A percentile compares a stretch with the other conserved stretches of the same genome.
Conservation (phyloP, 2,888 invertebrate genomes). For the Tetranychus piercei region DNA sequence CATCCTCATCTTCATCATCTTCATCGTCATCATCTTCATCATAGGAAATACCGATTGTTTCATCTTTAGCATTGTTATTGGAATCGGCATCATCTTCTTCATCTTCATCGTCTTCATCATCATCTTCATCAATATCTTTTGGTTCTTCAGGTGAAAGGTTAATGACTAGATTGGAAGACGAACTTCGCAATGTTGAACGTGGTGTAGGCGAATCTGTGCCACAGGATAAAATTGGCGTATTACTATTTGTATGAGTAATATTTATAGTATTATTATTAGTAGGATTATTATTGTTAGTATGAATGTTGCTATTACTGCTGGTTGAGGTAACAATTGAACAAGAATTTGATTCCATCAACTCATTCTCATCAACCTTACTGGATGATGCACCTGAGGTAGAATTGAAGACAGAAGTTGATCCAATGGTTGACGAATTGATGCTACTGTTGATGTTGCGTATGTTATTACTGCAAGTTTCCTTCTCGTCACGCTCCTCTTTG, state of each 20-base stretch:
- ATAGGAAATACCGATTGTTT: neutral
- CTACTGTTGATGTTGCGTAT: neutral
- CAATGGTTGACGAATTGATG: neutral
- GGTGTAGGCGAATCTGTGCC: neutral
- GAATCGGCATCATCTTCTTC: neutral
- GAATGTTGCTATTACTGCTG: neutral
- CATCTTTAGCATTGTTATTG: neutral
- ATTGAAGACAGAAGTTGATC: neutral
- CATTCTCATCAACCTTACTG: neutral
- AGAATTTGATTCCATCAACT: neutral
- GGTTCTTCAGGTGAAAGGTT: neutral
- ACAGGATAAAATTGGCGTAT: neutral
- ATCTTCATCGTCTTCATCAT: constrained; percentile 10
- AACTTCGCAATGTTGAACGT: constrained; percentile 1
- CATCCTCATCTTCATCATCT: constrained; percentile 43
- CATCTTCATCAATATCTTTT: constrained; percentile 6
- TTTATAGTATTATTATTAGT: neutral
- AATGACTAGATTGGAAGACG: constrained; percentile 8
- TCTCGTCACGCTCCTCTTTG: neutral
- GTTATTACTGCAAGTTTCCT: neutral
- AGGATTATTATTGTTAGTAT: neutral
- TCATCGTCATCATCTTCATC: constrained; percentile 12
- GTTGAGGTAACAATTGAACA: neutral
- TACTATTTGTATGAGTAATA: neutral
- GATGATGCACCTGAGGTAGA: neutral